Conservation (phyloP, 2,888 invertebrate genomes). For the Xylota sylvarum region DNA sequence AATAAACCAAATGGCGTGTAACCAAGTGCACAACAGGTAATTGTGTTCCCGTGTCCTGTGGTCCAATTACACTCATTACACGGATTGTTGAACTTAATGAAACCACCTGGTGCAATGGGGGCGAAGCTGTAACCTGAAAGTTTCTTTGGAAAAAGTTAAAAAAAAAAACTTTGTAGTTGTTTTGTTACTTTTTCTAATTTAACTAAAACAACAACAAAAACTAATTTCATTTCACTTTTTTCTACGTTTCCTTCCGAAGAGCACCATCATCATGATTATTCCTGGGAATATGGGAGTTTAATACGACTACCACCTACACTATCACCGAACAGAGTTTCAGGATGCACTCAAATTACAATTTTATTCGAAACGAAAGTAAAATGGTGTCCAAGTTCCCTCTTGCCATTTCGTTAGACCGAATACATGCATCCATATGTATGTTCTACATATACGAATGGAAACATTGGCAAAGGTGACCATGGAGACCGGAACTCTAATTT, state of each 20-base stretch:
- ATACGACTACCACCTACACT: neutral
- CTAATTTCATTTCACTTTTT: neutral
- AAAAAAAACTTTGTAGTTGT: neutral
- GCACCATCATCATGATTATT: conserved; percentile 21
- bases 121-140: neutral
- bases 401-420: neutral
- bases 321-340: neutral
- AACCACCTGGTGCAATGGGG: neutral
- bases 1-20: conserved; percentile 41
- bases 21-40: conserved; percentile 55
- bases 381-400: neutral
- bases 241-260: neutral
- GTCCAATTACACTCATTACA: conserved; percentile 47
- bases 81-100: conserved; percentile 48
- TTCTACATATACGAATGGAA: neutral
- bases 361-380: conserved; percentile 32
- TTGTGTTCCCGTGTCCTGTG: conserved; percentile 24
- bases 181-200: conserved; percentile 7
- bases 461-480: conserved; percentile 41
- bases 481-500: conserved; percentile 65
- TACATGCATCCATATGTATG: neutral
- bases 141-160: neutral
- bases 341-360: conserved; percentile 47
- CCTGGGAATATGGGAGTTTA: conserved; percentile 17
- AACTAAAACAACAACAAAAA: conserved; percentile 11